Base-by-base conservation (phyloP, 2,797 vertebrate species). In the Esox masquinongy region DNA sequence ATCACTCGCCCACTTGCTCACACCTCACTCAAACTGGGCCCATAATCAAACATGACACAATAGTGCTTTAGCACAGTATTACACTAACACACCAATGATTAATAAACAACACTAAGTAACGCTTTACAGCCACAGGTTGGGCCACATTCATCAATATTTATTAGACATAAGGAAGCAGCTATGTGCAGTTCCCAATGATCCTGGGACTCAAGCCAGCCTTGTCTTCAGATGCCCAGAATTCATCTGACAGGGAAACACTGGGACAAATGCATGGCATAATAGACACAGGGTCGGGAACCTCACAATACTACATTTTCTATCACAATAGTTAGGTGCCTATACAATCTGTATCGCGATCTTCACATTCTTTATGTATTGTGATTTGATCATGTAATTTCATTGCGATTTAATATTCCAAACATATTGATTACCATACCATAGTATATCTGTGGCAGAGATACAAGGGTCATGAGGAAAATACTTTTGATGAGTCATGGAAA, bases 81-180 rank as follows among this genome's bases (percentile, higher is more conserved):
- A 69, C 77, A 70, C 43, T 50, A 56, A 69, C 74, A 53, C 67
- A 24, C 71, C 69, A 49, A 49, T 43, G 70, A 68, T 74, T 68
- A 72, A 82, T 79, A 79, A 79, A 72, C 72, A 56, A 75, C 8
- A 29, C n/a, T 36, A 66, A 39, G 56, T 43, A 22, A 51, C 63
- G 9, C 70, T 69, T 68, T 47, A 43, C 72, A 67, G 47, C 50
- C n/a, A 72, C 73, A 81, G 59, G 68, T 63, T 19, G 72, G 49
- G 73, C 70, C 63, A 36, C 67, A 36, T 43, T 61, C 67, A 81
- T 83, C 74, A 82, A 82, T 69, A 88, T 88, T 89, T 79, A 90
- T 85, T 80, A 82, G 78, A 78, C 76, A 80, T 70, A 75, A 76
- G 50, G 43, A 66, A 53, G 72, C 22, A 53, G 9, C 34, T 15